phyloP scores from a whole-genome alignment of 2,797 vertebrate species.

The Spinus olivaceus region DNA sequence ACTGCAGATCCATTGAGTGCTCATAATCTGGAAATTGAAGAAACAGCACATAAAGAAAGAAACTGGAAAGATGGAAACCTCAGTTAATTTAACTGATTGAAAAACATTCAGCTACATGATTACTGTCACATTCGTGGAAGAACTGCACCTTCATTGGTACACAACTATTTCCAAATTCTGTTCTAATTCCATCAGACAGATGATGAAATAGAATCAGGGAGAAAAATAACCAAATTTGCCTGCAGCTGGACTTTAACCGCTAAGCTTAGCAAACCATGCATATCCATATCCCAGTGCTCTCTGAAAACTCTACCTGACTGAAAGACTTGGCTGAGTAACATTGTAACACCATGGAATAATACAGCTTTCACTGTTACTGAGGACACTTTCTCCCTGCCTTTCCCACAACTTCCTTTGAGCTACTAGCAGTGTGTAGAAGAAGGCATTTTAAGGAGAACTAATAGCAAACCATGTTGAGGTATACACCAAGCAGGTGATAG shows the following conservation, averaged over 20 bases:
- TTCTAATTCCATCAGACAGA: not conserved
- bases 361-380: not conserved
- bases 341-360: not conserved
- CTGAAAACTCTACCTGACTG: not conserved
- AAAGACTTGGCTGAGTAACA: not conserved
- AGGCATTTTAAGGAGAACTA: not conserved
- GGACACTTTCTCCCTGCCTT: not conserved
- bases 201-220: not conserved
- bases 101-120: not conserved
- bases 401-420: not conserved
- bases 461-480: not conserved
- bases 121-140: not conserved
- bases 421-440: not conserved
- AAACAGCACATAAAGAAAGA: not conserved
- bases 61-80: not conserved
- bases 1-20: not conserved
- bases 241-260: not conserved
- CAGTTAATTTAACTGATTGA: not conserved
- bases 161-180: not conserved
- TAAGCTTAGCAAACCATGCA: not conserved
- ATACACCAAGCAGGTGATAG: not conserved
- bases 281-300: not conserved
- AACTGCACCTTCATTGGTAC: not conserved
- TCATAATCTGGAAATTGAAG: not conserved
- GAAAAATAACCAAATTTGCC: not conserved